Percentiles rank a stretch among this genome's conserved stretches.
Conservation (phyloP, 2,113 vertebrate species). For the Microtus montanus region DNA sequence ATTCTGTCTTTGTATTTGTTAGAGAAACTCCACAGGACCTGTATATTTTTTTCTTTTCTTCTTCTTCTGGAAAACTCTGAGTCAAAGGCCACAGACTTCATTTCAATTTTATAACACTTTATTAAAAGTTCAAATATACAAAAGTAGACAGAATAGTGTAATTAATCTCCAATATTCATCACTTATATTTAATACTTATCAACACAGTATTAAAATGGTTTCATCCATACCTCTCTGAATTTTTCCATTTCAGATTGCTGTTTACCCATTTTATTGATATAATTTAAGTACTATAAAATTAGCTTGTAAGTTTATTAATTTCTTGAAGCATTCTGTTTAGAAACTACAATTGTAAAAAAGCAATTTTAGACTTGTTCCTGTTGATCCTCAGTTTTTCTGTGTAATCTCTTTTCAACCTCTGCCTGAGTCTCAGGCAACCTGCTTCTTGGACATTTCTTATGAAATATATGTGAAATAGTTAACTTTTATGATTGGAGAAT, state of each 20-base stretch:
- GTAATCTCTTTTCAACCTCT: background rate
- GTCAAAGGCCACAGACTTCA: background rate
- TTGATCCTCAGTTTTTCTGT: background rate
- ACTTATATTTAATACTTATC: background rate
- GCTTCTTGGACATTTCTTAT: background rate
- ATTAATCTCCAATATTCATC: background rate
- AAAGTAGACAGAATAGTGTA: background rate
- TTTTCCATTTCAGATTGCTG: background rate
- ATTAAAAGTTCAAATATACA: background rate
- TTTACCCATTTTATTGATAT: background rate
- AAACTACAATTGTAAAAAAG: background rate
- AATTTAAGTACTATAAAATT: slow-evolving; percentile 2
- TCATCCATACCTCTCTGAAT: background rate
- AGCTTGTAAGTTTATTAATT: background rate
- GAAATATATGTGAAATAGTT: background rate
- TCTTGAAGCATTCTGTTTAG: background rate
- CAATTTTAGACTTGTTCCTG: background rate
- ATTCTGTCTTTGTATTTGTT: background rate
- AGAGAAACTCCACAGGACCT: background rate
- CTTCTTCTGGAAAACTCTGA: background rate
- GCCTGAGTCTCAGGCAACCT: background rate
- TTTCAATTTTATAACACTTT: background rate
- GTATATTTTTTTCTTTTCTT: background rate
- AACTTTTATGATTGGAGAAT: background rate
- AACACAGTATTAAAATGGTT: background rate